Evolutionary conservation across 2,797 vertebrate genomes (phyloP), one percentile per base, ranked within the genome.

Genomic region (Centroberyx gerrardi): DNA sequence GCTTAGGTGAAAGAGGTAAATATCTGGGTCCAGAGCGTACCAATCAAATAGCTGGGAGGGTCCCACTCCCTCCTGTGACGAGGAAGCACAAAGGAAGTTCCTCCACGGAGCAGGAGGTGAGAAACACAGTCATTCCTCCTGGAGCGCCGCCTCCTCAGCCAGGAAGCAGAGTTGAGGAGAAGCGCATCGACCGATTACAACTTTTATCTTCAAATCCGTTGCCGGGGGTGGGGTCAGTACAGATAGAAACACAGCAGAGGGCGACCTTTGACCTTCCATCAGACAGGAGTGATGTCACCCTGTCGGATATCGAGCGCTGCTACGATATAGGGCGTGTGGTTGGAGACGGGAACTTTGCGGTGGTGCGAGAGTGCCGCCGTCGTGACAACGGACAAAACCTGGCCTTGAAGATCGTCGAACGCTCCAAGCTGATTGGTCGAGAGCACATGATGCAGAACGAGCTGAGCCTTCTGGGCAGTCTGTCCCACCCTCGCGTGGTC

Each of bases 391-490:
- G 91, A 33, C 92, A 94, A 81, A 89, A 82, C 10, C 96, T 96
- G 0, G 98, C 98, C 14, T 90, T 99, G 95, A 99, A 99, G 92
- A 96, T 99, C 2, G 95, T 99, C 0, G 96, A 98, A 81, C 97
- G 96, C 79, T 92, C 96, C 46, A 98, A 98, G 76, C 93, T 99
- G 83, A 93, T 96, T 76, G 98, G 98, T 0, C 97, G 97, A 49
- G 97, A 97, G 87, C 97, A 98, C 89, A 98, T 99, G 94, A 96
- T 99, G 84, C 96, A 98, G 92, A 99, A 98, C 0, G 98, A 99
- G 93, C 96, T 99, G 74, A 89, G 96, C 29, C 97, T 99, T 6
- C 94, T 97, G 77, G 95, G 91, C 48, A 96, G 96, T 79, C 95
- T 99, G 62, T 92, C 93, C 36, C 98, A 99, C 78, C 97, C 97